Percentiles rank a stretch among this genome's conserved stretches.
phyloP scores from a whole-genome alignment of 1,140 invertebrate genomes.

The Solenopsis invicta region DNA sequence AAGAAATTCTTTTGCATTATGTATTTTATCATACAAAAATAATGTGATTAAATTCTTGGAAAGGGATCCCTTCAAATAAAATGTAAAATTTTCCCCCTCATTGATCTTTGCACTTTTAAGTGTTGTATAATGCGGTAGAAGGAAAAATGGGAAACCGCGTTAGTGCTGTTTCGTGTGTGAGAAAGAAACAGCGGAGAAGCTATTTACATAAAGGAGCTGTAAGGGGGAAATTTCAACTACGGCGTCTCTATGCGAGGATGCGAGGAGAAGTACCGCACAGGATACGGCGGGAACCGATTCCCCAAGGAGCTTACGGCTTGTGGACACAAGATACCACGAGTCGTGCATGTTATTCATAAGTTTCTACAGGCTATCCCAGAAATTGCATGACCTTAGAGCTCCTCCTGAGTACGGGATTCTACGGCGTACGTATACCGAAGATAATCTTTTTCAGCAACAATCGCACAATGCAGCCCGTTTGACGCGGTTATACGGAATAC shows the following conservation, averaged over 20 bases:
- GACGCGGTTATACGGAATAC: not conserved
- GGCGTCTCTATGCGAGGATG: not conserved
- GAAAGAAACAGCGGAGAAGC: conserved; percentile 36
- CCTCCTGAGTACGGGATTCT: not conserved
- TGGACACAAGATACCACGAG: conserved; percentile 55
- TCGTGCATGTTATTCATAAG: conserved; percentile 55
- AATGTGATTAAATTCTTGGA: conserved; percentile 10
- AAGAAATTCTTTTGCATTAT: not conserved
- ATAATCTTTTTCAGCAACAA: not conserved
- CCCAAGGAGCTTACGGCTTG: conserved; percentile 34
- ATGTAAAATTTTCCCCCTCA: not conserved
- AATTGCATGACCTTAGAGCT: not conserved
- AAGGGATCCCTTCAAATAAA: not conserved
- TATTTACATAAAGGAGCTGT: conserved; percentile 28
- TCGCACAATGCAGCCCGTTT: not conserved
- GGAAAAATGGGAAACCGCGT: not conserved
- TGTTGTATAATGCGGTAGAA: not conserved
- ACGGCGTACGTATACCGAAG: no score
- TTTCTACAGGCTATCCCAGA: conserved; percentile 7
- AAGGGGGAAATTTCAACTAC: conserved; percentile 32
- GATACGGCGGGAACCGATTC: conserved; percentile 36
- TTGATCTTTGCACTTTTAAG: conserved; percentile 25
- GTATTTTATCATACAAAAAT: not conserved
- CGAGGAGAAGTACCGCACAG: conserved; percentile 9
- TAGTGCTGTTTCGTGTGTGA: conserved; percentile 1